Evolutionary conservation across 2,888 invertebrate species (phyloP).

Genomic region (Athetis lepigone): DNA sequence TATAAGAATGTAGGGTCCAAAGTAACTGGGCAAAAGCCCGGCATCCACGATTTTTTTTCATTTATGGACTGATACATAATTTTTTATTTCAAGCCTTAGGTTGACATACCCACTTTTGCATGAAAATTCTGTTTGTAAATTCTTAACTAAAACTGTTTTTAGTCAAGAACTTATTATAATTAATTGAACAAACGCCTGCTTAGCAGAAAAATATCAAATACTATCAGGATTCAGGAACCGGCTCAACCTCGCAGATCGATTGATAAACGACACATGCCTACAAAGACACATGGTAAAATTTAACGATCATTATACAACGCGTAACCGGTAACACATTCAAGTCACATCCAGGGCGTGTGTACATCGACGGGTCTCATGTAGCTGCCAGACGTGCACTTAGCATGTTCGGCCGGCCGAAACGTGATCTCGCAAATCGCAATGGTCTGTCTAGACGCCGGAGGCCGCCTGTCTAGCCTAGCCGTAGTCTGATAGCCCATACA

Average conservation of each 20-base stretch:
- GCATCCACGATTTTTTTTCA: no score
- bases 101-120: no score
- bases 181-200: background rate
- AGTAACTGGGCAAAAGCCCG: no score
- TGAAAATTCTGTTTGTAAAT: no score
- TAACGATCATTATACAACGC: slow-evolving; percentile 24
- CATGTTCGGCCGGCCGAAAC: slow-evolving; percentile 87
- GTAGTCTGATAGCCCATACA: slow-evolving; percentile 76
- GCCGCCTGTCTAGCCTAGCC: slow-evolving; percentile 81
- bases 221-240: slow-evolving; percentile 7
- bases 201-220: background rate
- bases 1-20: no score
- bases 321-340: slow-evolving; percentile 43
- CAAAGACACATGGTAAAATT: slow-evolving; percentile 20
- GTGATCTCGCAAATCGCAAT: slow-evolving; percentile 86
- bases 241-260: slow-evolving; percentile 28
- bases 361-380: slow-evolving; percentile 69
- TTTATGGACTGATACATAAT: no score
- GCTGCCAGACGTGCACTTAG: slow-evolving; percentile 87
- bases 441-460: slow-evolving; percentile 85
- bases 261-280: slow-evolving; percentile 19
- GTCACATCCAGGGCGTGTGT: slow-evolving; percentile 66
- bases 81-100: no score
- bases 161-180: background rate
- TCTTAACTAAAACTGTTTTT: no score